These are phyloP conservation scores for Podotricha telesiphe DNA, from an alignment of 2,888 invertebrate genomes.

Conservation along the genomic window DNA sequence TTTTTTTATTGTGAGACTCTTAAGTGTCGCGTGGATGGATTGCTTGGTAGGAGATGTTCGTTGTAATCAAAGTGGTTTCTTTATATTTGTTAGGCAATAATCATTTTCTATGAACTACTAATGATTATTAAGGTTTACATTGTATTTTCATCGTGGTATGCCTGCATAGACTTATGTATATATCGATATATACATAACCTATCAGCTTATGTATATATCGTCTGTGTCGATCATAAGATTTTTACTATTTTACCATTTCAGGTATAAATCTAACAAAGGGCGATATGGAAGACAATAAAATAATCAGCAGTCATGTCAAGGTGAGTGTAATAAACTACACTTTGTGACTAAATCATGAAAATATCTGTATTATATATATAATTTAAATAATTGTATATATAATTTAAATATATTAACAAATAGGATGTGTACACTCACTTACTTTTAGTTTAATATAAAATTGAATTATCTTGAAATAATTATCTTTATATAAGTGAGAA, in stretches of 20 bases:
- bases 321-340: conserved; percentile 52
- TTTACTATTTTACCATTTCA: conserved; percentile 56
- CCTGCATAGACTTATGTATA: no score
- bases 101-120: no score
- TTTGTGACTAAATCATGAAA: not conserved
- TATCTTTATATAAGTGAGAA: no score
- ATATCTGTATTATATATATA: no score
- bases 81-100: not conserved
- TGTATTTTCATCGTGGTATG: no score
- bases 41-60: not conserved
- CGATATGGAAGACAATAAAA: conserved; percentile 73
- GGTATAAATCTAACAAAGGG: conserved; percentile 80
- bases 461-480: no score
- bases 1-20: conserved; percentile 25
- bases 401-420: no score
- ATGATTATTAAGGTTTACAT: no score
- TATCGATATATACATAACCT: no score
- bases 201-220: not conserved
- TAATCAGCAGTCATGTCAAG: conserved; percentile 73
- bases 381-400: no score
- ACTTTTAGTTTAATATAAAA: no score
- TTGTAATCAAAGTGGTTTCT: not conserved
- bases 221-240: not conserved
- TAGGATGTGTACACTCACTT: no score
- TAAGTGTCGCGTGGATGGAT: conserved; percentile 7